Conservation (phyloP, 2,113 vertebrate genomes). For the Nothocercus julius region DNA sequence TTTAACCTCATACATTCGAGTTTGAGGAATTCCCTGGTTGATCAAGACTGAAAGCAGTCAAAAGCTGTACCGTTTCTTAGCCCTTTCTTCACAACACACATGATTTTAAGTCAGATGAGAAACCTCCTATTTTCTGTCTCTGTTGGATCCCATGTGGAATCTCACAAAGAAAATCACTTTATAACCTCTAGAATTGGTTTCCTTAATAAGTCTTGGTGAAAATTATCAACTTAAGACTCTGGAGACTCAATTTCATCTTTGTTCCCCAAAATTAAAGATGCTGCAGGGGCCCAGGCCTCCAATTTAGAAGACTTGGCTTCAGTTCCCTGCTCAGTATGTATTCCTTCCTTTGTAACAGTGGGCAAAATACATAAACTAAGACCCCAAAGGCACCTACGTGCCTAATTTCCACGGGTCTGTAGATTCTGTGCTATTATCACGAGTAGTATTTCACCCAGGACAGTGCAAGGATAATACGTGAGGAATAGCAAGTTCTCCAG, state of each 20-base stretch:
- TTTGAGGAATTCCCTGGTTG: constrained; percentile 47
- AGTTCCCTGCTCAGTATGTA: background rate
- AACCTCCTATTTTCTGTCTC: constrained; percentile 48
- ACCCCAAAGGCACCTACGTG: background rate
- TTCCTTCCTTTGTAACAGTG: background rate
- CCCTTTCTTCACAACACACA: background rate
- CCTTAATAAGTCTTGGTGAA: constrained; percentile 30
- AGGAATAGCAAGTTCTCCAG: background rate
- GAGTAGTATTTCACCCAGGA: background rate
- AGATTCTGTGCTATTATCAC: too few species aligned
- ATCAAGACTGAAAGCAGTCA: constrained; percentile 25
- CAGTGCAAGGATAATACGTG: background rate
- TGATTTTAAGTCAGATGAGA: constrained; percentile 1
- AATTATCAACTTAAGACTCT: background rate
- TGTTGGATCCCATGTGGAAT: constrained; percentile 11
- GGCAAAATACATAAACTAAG: background rate
- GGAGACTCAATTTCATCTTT: background rate
- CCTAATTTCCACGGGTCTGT: background rate
- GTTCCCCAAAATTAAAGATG: constrained; percentile 14
- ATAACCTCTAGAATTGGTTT: constrained; percentile 44
- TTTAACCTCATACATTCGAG: background rate
- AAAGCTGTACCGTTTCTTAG: background rate
- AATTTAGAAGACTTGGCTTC: background rate
- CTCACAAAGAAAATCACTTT: constrained; percentile 47
- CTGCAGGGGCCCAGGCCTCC: background rate